These are phyloP conservation scores for Paedocypris micromegethes DNA, from an alignment of 2,797 vertebrate genomes.

Conservation along the genomic window DNA sequence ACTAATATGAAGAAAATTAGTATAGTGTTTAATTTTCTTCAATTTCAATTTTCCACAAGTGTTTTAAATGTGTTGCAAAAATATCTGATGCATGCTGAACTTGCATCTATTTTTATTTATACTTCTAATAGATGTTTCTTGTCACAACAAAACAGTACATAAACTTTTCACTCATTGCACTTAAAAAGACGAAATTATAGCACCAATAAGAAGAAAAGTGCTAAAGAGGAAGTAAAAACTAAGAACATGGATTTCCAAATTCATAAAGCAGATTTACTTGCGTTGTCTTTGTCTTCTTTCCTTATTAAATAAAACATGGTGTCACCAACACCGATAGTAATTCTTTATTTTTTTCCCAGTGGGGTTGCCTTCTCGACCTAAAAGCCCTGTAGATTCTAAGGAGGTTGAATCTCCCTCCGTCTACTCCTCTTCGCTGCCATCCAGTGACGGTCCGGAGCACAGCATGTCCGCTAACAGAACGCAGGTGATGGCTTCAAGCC, in stretches of 20 bases:
- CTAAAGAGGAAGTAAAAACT: too few species aligned
- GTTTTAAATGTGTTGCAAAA: not conserved
- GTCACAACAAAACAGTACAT: too few species aligned
- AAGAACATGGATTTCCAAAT: too few species aligned
- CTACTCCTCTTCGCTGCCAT: slow-evolving; percentile 91
- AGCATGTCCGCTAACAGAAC: slow-evolving; percentile 68
- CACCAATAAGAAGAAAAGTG: too few species aligned
- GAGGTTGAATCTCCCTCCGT: slow-evolving; percentile 81
- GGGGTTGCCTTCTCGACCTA: slow-evolving; percentile 89
- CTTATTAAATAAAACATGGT: not conserved
- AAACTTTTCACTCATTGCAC: too few species aligned
- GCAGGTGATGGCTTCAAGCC: slow-evolving; percentile 68
- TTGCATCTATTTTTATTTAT: too few species aligned
- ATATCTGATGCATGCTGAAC: not conserved
- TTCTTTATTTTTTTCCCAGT: slow-evolving; percentile 44
- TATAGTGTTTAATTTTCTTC: not conserved
- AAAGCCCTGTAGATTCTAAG: slow-evolving; percentile 87
- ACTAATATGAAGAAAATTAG: not conserved
- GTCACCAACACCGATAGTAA: too few species aligned
- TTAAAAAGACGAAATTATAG: too few species aligned
- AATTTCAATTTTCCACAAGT: not conserved
- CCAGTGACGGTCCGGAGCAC: slow-evolving; percentile 86
- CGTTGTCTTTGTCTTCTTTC: too few species aligned
- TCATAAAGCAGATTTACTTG: too few species aligned
- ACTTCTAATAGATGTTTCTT: too few species aligned